Base-by-base conservation (phyloP, 2,888 invertebrate genomes). In the Drosophila yooni region DNA sequence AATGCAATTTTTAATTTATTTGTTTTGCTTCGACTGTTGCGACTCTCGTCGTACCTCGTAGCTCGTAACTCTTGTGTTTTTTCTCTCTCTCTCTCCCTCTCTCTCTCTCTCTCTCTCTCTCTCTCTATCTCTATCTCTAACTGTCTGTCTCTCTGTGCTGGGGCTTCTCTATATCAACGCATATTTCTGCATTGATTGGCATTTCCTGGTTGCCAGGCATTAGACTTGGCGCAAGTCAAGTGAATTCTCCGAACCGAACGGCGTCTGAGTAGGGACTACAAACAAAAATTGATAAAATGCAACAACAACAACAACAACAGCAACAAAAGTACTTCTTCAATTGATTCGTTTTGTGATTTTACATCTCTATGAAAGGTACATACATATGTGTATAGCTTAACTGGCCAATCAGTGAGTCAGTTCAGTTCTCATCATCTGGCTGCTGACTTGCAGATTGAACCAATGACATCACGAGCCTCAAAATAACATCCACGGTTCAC, bases 1-100 rank as follows among this genome's bases (percentile, higher is more conserved):
- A 89, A 89, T 88, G 84, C 82, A 89, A 90, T 84, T 83, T 88
- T 90, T 90, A 88, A 88, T 88, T 90, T 90, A 88, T 88, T 90
- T 89, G 88, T 89, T 87, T 89, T 89, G 79, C 70, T 52, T 64
- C 70, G 64, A 64, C 71, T 65, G 33, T 50, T 52, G 64, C 31
- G 40, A 58, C 25, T 46, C 70, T 72, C 29, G 51, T 29, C 15
- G 38, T 21, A 38, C 50, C 58, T 58, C 21, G 63, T 54, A 60
- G 40, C 58, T 59, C 11, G 71, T 51, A 57, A 62, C 69, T 67
- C 58, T 63, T 62, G 74, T 69, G 64, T 68, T 65, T 38, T 6
- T 53, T 15, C 33, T 53, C 31, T 13, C 3, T 15, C 13, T n/a
- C 29, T 11, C 18, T 0, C 7, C 0, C 18, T 3, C 7, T 1